A percentile compares a stretch with the other conserved stretches of the same genome.
Evolutionary conservation across 2,888 invertebrate genomes (phyloP).

Genomic region (Amiota mariae): DNA sequence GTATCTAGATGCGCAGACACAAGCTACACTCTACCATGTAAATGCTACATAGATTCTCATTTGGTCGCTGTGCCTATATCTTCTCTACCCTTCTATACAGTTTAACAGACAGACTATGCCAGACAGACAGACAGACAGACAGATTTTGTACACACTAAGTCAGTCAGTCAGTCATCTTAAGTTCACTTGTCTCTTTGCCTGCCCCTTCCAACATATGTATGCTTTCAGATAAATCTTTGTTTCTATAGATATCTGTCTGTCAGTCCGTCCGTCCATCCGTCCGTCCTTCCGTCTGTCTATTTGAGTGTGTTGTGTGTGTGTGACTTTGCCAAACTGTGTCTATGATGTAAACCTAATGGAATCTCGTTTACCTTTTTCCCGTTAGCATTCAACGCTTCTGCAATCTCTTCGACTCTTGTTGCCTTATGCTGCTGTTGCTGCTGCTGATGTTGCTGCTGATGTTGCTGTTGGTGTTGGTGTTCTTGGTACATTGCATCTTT

Average conservation of each 20-base stretch:
- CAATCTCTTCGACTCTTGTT: constrained; percentile 18
- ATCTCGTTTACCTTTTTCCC: constrained; percentile 73
- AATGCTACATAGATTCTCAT: background rate
- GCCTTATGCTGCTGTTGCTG: constrained; percentile 31
- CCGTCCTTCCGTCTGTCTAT: constrained; percentile 11
- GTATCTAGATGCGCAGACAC: constrained; percentile 52
- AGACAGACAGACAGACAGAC: constrained; percentile 15
- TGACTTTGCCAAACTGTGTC: constrained; percentile 43
- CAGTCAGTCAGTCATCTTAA: constrained; percentile 32
- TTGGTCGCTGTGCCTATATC: background rate
- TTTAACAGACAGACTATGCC: constrained; percentile 15
- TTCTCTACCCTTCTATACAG: background rate
- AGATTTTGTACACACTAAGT: constrained; percentile 19
- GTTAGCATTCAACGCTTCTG: constrained; percentile 62
- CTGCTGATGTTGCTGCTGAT: constrained; percentile 17
- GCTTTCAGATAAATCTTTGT: constrained; percentile 28
- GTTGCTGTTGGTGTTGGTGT: constrained; percentile 31
- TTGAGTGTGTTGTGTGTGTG: background rate
- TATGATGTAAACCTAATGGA: constrained; percentile 65
- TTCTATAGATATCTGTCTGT: background rate
- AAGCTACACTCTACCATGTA: constrained; percentile 16
- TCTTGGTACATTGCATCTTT: constrained; percentile 31
- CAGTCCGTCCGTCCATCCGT: constrained; percentile 17
- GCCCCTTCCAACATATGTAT: constrained; percentile 28
- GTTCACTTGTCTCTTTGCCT: background rate